Percentiles rank a stretch among this genome's conserved stretches.
phyloP scores from a whole-genome alignment of 2,888 invertebrate species.

The Drosophila mulleri region DNA sequence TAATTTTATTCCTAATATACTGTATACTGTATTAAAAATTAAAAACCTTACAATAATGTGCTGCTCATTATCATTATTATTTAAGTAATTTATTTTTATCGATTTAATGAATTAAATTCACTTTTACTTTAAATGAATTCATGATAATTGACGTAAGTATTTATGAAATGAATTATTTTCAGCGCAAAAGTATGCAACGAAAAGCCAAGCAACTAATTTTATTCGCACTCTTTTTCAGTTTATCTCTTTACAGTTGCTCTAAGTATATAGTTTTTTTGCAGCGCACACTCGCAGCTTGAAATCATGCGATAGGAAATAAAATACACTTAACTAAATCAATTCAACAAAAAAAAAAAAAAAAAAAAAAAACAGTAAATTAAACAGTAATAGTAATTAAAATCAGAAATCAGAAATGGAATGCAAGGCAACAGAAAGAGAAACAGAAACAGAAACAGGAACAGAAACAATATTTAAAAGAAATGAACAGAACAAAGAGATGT shows the following conservation, averaged over 20 bases:
- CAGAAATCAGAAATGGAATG: conserved; percentile 32
- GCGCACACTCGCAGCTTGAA: conserved; percentile 21
- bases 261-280: not conserved
- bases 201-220: not conserved
- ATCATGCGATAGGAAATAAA: conserved; percentile 48
- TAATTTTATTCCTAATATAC: not conserved
- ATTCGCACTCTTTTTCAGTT: not conserved
- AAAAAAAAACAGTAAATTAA: conserved; percentile 17
- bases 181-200: not conserved
- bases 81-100: not conserved
- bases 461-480: conserved; percentile 30
- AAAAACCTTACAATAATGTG: not conserved
- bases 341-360: not conserved
- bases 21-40: not conserved
- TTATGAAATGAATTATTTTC: not conserved
- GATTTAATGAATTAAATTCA: not conserved
- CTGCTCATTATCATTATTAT: not conserved
- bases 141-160: not conserved
- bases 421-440: conserved; percentile 30
- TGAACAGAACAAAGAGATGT: conserved; percentile 19
- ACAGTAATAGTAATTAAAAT: conserved; percentile 32
- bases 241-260: not conserved
- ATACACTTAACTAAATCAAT: conserved; percentile 31
- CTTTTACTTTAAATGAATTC: no score
- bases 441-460: conserved; percentile 32